phyloP scores from a whole-genome alignment of 1,140 invertebrate genomes.

The Drosophila ironensis region DNA sequence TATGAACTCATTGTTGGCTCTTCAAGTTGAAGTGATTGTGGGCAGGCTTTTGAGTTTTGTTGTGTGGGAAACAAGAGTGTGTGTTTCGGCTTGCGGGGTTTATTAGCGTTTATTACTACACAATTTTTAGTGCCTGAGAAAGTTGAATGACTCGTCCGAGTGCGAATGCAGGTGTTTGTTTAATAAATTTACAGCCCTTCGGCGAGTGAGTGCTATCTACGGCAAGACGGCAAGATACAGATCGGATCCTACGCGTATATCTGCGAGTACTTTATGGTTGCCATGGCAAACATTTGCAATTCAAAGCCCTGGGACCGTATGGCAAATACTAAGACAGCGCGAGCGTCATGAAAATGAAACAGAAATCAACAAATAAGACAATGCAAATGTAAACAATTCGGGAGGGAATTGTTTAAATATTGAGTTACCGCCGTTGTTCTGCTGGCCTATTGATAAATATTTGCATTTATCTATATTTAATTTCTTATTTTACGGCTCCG shows the following conservation, averaged over 20 bases:
- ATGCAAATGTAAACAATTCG: constrained; percentile 53
- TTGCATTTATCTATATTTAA: constrained; percentile 58
- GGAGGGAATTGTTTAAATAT: constrained; percentile 56
- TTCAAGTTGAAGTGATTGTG: constrained; percentile 13
- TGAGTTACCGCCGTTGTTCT: constrained; percentile 7
- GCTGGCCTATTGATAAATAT: constrained; percentile 43
- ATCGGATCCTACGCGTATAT: constrained; percentile 3
- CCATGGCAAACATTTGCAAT: constrained; percentile 48
- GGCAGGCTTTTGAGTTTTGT: not conserved
- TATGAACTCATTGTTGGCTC: constrained; percentile 18
- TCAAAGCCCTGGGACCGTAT: constrained; percentile 38
- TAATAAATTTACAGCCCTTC: constrained; percentile 42
- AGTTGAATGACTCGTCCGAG: constrained; percentile 36
- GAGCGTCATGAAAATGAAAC: constrained; percentile 13
- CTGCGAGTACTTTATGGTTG: not conserved
- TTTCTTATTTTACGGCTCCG: constrained; percentile 25
- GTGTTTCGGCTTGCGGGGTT: constrained; percentile 1
- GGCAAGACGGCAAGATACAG: constrained; percentile 14
- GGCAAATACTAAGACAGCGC: constrained; percentile 20
- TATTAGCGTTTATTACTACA: constrained; percentile 19
- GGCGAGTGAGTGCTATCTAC: constrained; percentile 44
- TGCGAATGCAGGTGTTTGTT: constrained; percentile 25
- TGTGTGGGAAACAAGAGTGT: not conserved
- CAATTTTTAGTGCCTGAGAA: constrained; percentile 22
- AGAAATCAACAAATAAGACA: constrained; percentile 44